A percentile compares a stretch with the other conserved stretches of the same genome.
These are phyloP conservation scores for Cyprinella venusta DNA, from an alignment of 2,797 vertebrate species.

Conservation along the genomic window DNA sequence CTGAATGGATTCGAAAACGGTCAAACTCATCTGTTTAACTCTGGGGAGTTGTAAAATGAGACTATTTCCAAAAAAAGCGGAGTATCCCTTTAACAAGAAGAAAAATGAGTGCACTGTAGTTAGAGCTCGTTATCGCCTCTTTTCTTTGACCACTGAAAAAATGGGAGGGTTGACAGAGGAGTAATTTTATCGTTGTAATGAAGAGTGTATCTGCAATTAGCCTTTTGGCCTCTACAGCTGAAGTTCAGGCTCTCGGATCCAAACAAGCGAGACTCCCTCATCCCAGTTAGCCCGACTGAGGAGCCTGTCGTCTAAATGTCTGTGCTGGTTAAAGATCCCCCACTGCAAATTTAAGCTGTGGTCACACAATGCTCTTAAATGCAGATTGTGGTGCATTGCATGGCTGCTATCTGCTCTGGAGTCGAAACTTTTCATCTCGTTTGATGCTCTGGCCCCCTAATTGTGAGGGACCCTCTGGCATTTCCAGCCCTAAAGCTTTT, in stretches of 20 bases:
- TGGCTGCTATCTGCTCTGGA: conserved; percentile 20
- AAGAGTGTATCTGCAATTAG: conserved; percentile 35
- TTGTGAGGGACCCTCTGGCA: conserved; percentile 13
- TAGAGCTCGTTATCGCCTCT: conserved; percentile 31
- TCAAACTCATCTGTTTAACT: too few relatives aligned
- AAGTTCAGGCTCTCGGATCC: conserved; percentile 32
- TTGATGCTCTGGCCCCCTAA: neutral
- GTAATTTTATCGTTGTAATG: conserved; percentile 27
- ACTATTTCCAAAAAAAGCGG: too few relatives aligned
- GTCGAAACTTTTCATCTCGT: conserved; percentile 30
- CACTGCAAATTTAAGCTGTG: conserved; percentile 1
- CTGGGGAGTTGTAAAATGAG: too few relatives aligned
- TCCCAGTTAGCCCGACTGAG: conserved; percentile 15
- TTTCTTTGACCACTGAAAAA: conserved; percentile 14
- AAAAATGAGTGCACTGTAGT: neutral
- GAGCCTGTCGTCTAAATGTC: conserved; percentile 25
- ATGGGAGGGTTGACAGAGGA: conserved; percentile 26
- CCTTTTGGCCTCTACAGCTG: conserved; percentile 23
- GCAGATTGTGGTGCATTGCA: conserved; percentile 29
- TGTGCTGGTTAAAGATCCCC: conserved; percentile 23
- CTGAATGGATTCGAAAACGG: too few relatives aligned
- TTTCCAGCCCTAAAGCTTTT: conserved; percentile 3
- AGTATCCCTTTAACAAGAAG: too few relatives aligned
- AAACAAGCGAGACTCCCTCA: conserved; percentile 29
- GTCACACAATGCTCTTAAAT: conserved; percentile 31